phyloP scores from a whole-genome alignment of 1,140 invertebrate genomes.

The Homalodisca vitripennis region DNA sequence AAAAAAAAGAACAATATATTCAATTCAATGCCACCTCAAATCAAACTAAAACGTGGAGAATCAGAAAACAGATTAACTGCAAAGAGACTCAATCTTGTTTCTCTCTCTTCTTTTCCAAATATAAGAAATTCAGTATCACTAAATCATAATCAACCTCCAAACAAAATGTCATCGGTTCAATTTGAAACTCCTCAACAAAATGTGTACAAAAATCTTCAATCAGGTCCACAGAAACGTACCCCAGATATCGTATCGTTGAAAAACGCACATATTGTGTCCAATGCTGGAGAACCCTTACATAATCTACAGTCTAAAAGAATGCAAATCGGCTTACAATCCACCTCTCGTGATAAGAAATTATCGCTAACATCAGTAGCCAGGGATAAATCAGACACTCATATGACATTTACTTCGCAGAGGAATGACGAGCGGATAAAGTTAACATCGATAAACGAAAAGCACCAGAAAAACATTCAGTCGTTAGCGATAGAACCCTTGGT shows the following conservation, averaged over 20 bases:
- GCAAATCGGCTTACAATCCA: neutral
- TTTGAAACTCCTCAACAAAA: neutral
- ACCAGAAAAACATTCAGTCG: neutral
- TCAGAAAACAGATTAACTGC: neutral
- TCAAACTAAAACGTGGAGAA: neutral
- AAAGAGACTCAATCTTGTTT: neutral
- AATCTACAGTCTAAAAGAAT: neutral
- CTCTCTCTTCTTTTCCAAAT: neutral
- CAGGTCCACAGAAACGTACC: neutral
- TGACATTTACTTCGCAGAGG: neutral
- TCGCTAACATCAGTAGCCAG: neutral
- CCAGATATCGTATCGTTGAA: neutral
- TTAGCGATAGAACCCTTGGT: neutral
- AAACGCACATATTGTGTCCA: neutral
- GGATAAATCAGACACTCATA: neutral
- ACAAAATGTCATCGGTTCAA: neutral
- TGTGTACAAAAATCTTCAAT: neutral
- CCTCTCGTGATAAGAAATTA: neutral
- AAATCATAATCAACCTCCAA: too few species aligned
- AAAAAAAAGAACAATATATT: too few species aligned
- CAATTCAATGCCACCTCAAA: too few species aligned
- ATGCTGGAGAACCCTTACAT: neutral
- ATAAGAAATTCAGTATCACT: neutral
- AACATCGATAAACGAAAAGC: neutral
- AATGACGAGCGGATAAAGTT: slow-evolving; percentile 4